A percentile compares a stretch with the other conserved stretches of the same genome.
phyloP scores from a whole-genome alignment of 1,140 invertebrate genomes.

The Drosophila carrolli region DNA sequence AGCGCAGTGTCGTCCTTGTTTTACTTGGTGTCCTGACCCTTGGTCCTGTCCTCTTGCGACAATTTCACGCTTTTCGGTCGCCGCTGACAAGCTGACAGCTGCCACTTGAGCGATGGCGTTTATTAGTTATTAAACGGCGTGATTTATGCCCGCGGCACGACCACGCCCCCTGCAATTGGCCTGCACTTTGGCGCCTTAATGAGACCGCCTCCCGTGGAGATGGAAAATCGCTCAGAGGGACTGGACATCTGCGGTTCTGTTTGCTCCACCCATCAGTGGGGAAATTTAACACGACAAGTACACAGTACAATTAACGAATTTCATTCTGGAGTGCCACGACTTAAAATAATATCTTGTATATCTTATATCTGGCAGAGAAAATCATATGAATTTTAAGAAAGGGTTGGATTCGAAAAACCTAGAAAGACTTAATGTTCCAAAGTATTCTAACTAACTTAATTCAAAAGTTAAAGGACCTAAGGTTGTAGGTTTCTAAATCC shows the following conservation, averaged over 20 bases:
- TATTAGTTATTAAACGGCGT: constrained; percentile 80
- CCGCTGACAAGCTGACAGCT: constrained; percentile 70
- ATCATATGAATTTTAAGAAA: too few species aligned
- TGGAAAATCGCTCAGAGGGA: constrained; percentile 6
- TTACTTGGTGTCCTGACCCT: constrained; percentile 2
- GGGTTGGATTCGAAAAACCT: too few species aligned
- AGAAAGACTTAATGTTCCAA: too few species aligned
- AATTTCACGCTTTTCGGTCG: constrained; percentile 65
- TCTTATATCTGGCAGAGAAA: background rate
- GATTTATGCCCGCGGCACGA: constrained; percentile 59
- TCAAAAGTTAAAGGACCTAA: too few species aligned
- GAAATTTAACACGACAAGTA: background rate
- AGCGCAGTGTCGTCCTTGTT: constrained; percentile 16
- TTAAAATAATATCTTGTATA: background rate
- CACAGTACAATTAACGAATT: background rate
- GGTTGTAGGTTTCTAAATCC: too few species aligned
- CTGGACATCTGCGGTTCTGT: constrained; percentile 39
- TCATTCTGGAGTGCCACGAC: background rate
- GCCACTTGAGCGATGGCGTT: constrained; percentile 69
- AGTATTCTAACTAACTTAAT: too few species aligned
- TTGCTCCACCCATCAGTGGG: background rate
- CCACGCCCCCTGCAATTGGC: constrained; percentile 44
- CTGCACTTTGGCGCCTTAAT: constrained; percentile 57
- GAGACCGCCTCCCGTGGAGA: constrained; percentile 34
- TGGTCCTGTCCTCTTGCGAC: constrained; percentile 35